Percentiles rank a stretch among this genome's conserved stretches.
Evolutionary conservation across 2,888 invertebrate species (phyloP).

Genomic region (Tetranychus piercei): DNA sequence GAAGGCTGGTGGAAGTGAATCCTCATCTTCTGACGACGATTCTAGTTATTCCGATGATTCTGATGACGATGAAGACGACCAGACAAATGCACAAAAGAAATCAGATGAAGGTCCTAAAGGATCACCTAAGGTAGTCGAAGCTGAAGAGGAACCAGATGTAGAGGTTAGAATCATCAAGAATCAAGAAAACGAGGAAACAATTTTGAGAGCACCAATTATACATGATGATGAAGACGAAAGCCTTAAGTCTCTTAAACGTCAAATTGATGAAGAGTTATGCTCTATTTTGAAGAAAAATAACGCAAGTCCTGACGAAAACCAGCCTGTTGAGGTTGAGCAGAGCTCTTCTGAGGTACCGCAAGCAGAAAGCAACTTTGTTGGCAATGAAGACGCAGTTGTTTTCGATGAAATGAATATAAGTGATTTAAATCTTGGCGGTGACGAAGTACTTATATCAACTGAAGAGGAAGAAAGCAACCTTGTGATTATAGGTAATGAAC

Average conservation of each 20-base stretch:
- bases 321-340: background rate
- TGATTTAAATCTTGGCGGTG: background rate
- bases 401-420: background rate
- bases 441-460: background rate
- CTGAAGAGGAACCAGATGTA: background rate
- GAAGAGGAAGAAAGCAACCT: background rate
- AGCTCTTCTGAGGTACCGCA: background rate
- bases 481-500: background rate
- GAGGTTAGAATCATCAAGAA: background rate
- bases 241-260: no score
- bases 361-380: background rate
- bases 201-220: background rate
- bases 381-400: background rate
- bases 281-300: background rate
- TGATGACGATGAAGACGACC: background rate
- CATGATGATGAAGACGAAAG: no score
- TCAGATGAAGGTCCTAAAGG: background rate
- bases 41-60: background rate
- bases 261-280: background rate
- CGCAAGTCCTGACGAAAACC: background rate
- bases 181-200: background rate
- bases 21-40: background rate
- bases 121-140: background rate
- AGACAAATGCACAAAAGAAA: background rate
- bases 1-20: background rate